Evolutionary conservation across 2,888 invertebrate species (phyloP).

Genomic region (Cecidostiba fungosa): DNA sequence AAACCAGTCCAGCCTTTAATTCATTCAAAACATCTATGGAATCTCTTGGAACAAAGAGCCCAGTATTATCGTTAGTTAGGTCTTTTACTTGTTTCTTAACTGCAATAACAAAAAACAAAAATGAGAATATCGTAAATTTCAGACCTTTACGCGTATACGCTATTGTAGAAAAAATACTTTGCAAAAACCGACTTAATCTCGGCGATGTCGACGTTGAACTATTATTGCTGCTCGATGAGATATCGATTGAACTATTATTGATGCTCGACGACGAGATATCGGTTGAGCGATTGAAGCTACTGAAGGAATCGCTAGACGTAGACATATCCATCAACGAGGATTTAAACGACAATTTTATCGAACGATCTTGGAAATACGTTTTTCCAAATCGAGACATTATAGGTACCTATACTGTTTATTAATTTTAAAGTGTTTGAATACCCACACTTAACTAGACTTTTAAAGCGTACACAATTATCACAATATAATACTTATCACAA

Average conservation of each 20-base stretch:
- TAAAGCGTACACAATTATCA: background rate
- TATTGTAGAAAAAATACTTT: background rate
- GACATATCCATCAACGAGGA: background rate
- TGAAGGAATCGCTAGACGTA: background rate
- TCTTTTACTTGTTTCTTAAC: background rate
- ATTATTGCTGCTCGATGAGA: background rate
- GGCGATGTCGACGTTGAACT: background rate
- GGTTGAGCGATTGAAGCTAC: background rate
- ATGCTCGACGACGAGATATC: background rate
- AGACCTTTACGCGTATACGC: too few relatives aligned
- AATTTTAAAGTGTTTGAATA: too few relatives aligned
- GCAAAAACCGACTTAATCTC: background rate
- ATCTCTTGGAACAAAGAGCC: slow-evolving; percentile 31
- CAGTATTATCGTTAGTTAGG: background rate
- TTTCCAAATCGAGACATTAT: background rate
- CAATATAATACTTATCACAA: too few relatives aligned
- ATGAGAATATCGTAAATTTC: background rate
- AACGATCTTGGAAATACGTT: background rate
- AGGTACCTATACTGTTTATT: background rate
- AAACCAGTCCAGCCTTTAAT: slow-evolving; percentile 21
- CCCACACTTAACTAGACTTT: background rate
- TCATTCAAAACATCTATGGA: slow-evolving; percentile 40
- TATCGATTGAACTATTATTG: background rate
- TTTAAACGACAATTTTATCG: background rate
- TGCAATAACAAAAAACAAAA: background rate